A percentile compares a stretch with the other conserved stretches of the same genome.
phyloP scores from a whole-genome alignment of 2,113 vertebrate species.

The Microcebus lehilahytsara region DNA sequence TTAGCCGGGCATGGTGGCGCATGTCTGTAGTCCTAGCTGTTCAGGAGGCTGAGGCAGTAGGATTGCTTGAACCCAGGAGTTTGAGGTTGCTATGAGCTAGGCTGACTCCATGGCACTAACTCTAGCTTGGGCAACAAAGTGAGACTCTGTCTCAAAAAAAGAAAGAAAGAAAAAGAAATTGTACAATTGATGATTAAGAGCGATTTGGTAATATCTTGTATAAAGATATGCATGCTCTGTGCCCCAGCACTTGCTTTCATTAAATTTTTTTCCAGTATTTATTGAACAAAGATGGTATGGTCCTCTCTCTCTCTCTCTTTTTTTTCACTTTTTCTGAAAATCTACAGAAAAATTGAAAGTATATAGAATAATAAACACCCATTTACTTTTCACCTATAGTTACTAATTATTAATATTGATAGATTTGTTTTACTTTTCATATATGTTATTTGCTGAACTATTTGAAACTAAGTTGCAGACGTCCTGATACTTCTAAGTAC shows the following conservation, averaged over 20 bases:
- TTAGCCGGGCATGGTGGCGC: too few relatives aligned
- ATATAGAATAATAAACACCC: not conserved
- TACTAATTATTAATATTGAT: not conserved
- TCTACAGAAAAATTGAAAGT: conserved; percentile 12
- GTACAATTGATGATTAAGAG: not conserved
- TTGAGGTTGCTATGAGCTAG: too few relatives aligned
- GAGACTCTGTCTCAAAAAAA: too few relatives aligned
- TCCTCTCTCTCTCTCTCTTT: not conserved
- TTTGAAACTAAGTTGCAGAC: not conserved
- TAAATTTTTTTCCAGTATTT: not conserved
- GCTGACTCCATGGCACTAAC: too few relatives aligned
- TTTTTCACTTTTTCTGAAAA: not conserved
- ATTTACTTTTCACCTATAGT: not conserved
- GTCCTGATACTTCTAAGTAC: not conserved
- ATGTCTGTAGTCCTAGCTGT: too few relatives aligned
- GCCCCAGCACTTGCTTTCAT: not conserved
- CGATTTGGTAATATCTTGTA: not conserved
- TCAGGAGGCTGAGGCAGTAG: too few relatives aligned
- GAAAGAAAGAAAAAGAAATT: too few relatives aligned
- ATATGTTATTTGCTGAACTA: not conserved
- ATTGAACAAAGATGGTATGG: not conserved
- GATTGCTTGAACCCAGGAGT: too few relatives aligned
- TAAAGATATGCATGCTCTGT: not conserved
- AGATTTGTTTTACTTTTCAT: not conserved
- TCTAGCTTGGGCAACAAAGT: too few relatives aligned